Percentiles rank a stretch among this genome's conserved stretches.
Conservation (phyloP, 1,140 invertebrate species). For the Bathynomus jamesi region DNA sequence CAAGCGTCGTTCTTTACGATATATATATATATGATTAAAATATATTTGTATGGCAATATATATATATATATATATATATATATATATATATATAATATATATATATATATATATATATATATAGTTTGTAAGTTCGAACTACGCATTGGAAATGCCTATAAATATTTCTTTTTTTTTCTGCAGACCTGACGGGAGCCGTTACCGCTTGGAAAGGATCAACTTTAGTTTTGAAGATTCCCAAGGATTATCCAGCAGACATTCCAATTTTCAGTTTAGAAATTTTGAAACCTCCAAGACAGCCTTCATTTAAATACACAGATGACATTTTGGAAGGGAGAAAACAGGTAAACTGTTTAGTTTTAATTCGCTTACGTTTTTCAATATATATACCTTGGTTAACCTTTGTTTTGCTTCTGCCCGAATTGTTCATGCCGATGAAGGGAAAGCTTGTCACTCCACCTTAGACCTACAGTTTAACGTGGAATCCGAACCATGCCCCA, state of each 20-base stretch:
- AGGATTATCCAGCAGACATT: neutral
- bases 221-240: neutral
- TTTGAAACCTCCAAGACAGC: neutral
- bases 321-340: neutral
- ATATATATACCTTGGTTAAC: too few species aligned
- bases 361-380: too few species aligned
- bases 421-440: too few species aligned
- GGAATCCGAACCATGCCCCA: too few species aligned
- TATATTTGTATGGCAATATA: too few species aligned
- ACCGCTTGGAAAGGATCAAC: neutral
- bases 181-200: neutral
- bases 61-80: conserved; percentile 1
- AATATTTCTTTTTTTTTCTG: neutral
- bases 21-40: too few species aligned
- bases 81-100: conserved; percentile 1
- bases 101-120: conserved; percentile 3
- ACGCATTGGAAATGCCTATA: neutral
- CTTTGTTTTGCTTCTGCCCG: too few species aligned
- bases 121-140: too few species aligned
- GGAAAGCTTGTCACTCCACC: too few species aligned
- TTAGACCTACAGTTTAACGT: too few species aligned
- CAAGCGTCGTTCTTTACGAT: too few species aligned
- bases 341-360: too few species aligned
- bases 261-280: neutral
- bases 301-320: neutral